Evolutionary conservation across 2,797 vertebrate genomes (phyloP), one percentile per base, ranked within the genome.

Genomic region (Microcaecilia unicolor): DNA sequence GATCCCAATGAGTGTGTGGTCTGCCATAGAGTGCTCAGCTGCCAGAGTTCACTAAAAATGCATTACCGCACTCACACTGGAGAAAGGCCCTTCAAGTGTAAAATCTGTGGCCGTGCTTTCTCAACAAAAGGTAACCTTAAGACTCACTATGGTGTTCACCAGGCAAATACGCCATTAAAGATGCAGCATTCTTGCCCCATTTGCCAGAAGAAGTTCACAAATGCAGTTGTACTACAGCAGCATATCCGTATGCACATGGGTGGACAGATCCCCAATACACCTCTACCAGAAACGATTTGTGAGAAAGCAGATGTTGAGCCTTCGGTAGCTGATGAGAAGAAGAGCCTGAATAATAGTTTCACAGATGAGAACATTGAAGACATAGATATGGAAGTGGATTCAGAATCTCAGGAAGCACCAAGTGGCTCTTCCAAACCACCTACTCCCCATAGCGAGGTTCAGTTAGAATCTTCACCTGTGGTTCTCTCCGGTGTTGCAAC

Each of bases 181-280:
- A 92, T 91, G 75, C 96, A 98, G 41, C 96, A 99, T 31, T 98
- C 95, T 0, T 99, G 96, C 37, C 96, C 96, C 3, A 99, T 99
- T 55, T 99, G 95, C 62, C 94, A 99, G 74, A 99, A 97, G 81
- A 97, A 97, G 70, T 99, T 97, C 40, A 99, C 96, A 2, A 99
- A 99, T 0, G 94, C 95, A 0, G 92, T 99, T 30, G 84, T 97
- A 38, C 42, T 99, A 33, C 96, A 99, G 79, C 96, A 98, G 45
- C 96, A 98, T 32, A 99, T 99, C 30, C 89, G 95, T 9, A 98
- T 99, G 96, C 96, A 99, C 55, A 97, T 99, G 94, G 94, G 94
- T 0, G 96, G 96, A 3, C 93, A 97, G 63, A 97, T 99, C 31
- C 92, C 94, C 20, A 98, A 97, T 64, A 95, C 90, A 0, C 93